Percentiles rank a stretch among this genome's conserved stretches.
These are phyloP conservation scores for Pyrrhosoma nymphula DNA, from an alignment of 2,888 invertebrate species.

Conservation along the genomic window DNA sequence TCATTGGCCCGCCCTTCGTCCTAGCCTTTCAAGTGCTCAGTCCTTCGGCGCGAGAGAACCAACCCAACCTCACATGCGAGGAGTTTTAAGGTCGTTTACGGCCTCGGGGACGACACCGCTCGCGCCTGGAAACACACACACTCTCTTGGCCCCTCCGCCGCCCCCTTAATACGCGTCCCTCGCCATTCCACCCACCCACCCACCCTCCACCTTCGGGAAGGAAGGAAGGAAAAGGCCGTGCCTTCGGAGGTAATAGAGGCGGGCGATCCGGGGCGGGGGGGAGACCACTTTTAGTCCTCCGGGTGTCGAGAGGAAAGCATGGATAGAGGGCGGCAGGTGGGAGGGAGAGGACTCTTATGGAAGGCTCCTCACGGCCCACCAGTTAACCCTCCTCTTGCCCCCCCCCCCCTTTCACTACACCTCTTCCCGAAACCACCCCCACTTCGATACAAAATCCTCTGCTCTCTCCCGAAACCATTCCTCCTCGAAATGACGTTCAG, in stretches of 20 bases:
- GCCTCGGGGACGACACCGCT: constrained; percentile 34
- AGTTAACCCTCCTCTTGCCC: background rate
- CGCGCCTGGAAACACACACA: constrained; percentile 25
- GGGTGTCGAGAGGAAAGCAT: background rate
- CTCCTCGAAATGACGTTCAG: constrained; percentile 10
- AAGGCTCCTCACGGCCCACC: constrained; percentile 11
- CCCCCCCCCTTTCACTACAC: background rate
- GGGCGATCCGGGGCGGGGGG: background rate
- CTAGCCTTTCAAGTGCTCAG: constrained; percentile 22
- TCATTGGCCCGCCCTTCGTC: background rate
- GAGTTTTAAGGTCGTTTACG: constrained; percentile 47
- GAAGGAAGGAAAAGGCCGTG: constrained; percentile 15
- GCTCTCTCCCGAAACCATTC: constrained; percentile 4
- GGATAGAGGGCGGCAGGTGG: background rate
- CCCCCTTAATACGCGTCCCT: constrained; percentile 28
- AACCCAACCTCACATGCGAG: background rate
- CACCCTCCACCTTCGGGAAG: background rate
- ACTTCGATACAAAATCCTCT: background rate
- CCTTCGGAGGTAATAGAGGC: constrained; percentile 49
- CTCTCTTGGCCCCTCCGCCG: background rate
- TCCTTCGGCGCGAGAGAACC: background rate
- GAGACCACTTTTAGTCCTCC: constrained; percentile 37
- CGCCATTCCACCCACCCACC: background rate
- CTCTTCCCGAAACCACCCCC: background rate
- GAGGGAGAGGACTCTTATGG: background rate